Evolutionary conservation across 2,888 invertebrate genomes (phyloP).

Genomic region (Tetrapedia diversipes): DNA sequence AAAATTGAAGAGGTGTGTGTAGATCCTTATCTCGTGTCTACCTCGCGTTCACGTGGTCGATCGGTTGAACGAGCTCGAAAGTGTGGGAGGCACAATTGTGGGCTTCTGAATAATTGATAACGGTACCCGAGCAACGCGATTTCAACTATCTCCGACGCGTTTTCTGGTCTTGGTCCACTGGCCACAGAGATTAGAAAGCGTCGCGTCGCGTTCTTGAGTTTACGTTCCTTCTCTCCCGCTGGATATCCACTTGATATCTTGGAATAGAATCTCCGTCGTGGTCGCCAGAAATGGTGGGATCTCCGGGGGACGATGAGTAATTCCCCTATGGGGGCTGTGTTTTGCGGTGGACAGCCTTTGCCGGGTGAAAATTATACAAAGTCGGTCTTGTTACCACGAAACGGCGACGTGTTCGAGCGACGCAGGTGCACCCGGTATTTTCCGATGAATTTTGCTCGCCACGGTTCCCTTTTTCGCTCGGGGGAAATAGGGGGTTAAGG

Average conservation of each 20-base stretch:
- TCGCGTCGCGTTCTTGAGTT: too few relatives aligned
- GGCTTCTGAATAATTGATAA: constrained; percentile 17
- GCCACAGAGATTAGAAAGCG: constrained; percentile 32
- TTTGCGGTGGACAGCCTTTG: constrained; percentile 7
- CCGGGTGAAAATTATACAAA: constrained; percentile 20
- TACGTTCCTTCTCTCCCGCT: constrained; percentile 28
- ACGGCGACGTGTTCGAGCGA: background rate
- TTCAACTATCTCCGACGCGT: background rate
- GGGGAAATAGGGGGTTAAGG: background rate
- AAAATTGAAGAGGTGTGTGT: background rate
- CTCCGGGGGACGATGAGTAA: constrained; percentile 26
- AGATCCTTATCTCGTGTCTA: background rate
- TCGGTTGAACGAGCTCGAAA: background rate
- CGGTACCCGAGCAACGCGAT: background rate
- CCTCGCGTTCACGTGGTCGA: background rate
- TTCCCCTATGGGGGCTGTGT: constrained; percentile 36
- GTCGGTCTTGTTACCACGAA: constrained; percentile 2
- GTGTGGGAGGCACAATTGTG: background rate
- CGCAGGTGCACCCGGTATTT: constrained; percentile 6
- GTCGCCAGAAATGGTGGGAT: constrained; percentile 16
- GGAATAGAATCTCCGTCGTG: constrained; percentile 1
- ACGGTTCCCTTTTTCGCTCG: too few relatives aligned
- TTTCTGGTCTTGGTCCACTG: constrained; percentile 9
- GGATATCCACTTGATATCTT: constrained; percentile 18
- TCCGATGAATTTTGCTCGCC: constrained; percentile 1